A percentile compares a stretch with the other conserved stretches of the same genome.
phyloP scores from a whole-genome alignment of 2,888 invertebrate genomes.

The Stenodera caucasica region DNA sequence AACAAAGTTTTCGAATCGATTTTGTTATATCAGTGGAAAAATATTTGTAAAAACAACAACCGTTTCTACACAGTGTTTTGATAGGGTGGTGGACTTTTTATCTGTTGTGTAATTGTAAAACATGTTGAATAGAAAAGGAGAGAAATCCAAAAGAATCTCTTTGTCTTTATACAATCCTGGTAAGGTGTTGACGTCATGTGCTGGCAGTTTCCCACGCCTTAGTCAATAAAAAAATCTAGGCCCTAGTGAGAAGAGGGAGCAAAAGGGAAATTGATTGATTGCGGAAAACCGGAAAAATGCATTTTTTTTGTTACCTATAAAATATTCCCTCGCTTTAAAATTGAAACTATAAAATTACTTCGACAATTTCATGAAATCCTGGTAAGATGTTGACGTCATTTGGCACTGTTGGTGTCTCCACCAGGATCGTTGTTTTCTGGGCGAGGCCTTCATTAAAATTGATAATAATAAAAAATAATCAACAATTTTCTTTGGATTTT shows the following conservation, averaged over 20 bases:
- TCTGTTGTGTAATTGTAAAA: background rate
- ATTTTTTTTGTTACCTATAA: background rate
- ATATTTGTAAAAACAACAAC: background rate
- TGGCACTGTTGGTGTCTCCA: slow-evolving; percentile 9
- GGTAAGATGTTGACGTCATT: slow-evolving; percentile 25
- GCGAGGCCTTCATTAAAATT: too few relatives aligned
- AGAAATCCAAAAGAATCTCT: slow-evolving; percentile 11
- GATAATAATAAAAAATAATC: too few relatives aligned
- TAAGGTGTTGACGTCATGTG: slow-evolving; percentile 30
- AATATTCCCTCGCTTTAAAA: background rate
- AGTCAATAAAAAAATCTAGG: background rate
- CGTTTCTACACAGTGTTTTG: background rate
- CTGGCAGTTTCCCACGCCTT: slow-evolving; percentile 20
- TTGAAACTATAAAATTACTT: too few relatives aligned
- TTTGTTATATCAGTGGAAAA: too few relatives aligned
- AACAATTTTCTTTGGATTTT: too few relatives aligned
- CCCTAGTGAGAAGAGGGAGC: too few relatives aligned
- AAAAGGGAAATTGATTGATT: slow-evolving; percentile 26
- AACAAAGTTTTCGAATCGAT: too few relatives aligned
- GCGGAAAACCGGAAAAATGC: slow-evolving; percentile 1
- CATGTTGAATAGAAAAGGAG: background rate
- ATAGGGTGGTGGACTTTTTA: background rate
- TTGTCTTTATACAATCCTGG: slow-evolving; percentile 22
- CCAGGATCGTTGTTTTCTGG: background rate
- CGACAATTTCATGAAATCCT: slow-evolving; percentile 12